Evolutionary conservation across 2,113 vertebrate species (phyloP).

Genomic region (Trogon melanurus): DNA sequence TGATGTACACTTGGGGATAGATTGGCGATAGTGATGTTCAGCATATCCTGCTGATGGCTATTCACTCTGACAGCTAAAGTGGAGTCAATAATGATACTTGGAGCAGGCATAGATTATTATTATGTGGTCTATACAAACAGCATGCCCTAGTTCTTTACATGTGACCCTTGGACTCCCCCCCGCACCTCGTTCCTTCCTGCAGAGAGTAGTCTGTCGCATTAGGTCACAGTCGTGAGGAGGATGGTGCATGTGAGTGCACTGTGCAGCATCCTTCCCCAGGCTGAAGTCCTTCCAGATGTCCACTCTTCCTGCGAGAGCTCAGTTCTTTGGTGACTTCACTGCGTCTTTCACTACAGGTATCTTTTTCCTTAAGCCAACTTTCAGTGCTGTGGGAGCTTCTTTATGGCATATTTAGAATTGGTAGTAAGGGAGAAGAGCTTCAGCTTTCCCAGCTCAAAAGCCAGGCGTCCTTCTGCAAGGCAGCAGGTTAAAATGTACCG

Average conservation of each 20-base stretch:
- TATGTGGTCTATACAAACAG: neutral
- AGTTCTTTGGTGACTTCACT: neutral
- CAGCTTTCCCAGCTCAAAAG: no score
- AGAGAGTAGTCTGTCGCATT: neutral
- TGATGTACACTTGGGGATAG: neutral
- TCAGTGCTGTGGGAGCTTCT: neutral
- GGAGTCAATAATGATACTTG: neutral
- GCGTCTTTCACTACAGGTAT: neutral
- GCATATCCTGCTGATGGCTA: neutral
- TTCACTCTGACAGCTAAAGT: slow-evolving; percentile 25
- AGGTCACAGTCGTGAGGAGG: neutral
- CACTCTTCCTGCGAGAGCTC: fast-evolving
- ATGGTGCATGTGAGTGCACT: neutral
- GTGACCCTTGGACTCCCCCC: neutral
- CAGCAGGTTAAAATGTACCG: no score
- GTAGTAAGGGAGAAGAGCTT: neutral
- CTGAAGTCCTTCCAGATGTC: neutral
- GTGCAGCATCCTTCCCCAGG: neutral
- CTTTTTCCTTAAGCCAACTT: neutral
- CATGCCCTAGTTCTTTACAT: neutral
- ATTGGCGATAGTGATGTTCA: fast-evolving
- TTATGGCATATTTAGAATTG: neutral
- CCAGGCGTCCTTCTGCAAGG: neutral
- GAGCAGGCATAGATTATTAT: neutral
- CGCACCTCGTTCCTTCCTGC: neutral